Evolutionary conservation across 2,888 invertebrate species (phyloP).

Genomic region (Xanthorhoe designata): DNA sequence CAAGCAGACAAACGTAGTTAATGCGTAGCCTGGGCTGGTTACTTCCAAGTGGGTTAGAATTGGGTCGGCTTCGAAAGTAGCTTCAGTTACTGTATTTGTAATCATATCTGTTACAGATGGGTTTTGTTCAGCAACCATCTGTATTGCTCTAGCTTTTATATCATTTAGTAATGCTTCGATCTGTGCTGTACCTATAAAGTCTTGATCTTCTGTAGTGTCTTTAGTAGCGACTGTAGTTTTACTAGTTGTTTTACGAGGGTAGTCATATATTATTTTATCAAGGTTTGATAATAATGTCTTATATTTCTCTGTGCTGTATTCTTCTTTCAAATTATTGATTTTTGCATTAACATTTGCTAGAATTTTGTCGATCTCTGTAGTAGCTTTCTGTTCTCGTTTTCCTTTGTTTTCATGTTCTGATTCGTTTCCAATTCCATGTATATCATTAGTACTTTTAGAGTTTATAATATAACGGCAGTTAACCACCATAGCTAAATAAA

Average conservation of each 20-base stretch:
- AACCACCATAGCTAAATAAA: slow-evolving; percentile 19
- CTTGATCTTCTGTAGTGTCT: slow-evolving; percentile 16
- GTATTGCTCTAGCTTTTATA: slow-evolving; percentile 60
- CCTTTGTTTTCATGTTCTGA: slow-evolving; percentile 1
- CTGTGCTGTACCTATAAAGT: slow-evolving; percentile 53
- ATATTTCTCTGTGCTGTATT: slow-evolving; percentile 5
- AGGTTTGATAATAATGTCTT: slow-evolving; percentile 5
- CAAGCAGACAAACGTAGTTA: slow-evolving; percentile 42
- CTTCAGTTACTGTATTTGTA: slow-evolving; percentile 57
- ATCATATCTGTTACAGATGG: slow-evolving; percentile 54
- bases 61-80: slow-evolving; percentile 52
- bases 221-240: background rate
- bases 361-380: slow-evolving; percentile 11
- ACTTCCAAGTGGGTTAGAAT: slow-evolving; percentile 43
- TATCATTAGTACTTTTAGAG: slow-evolving; percentile 14
- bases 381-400: slow-evolving; percentile 4
- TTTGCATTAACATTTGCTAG: slow-evolving; percentile 21
- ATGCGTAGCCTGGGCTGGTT: slow-evolving; percentile 26
- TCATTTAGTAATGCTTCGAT: slow-evolving; percentile 63
- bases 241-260: slow-evolving; percentile 7
- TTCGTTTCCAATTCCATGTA: background rate
- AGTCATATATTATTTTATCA: slow-evolving; percentile 20
- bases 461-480: slow-evolving; percentile 9
- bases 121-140: slow-evolving; percentile 53
- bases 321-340: slow-evolving; percentile 10